Evolutionary conservation across 2,113 vertebrate genomes (phyloP), one percentile per base, ranked within the genome.

Genomic region (Nanger granti): DNA sequence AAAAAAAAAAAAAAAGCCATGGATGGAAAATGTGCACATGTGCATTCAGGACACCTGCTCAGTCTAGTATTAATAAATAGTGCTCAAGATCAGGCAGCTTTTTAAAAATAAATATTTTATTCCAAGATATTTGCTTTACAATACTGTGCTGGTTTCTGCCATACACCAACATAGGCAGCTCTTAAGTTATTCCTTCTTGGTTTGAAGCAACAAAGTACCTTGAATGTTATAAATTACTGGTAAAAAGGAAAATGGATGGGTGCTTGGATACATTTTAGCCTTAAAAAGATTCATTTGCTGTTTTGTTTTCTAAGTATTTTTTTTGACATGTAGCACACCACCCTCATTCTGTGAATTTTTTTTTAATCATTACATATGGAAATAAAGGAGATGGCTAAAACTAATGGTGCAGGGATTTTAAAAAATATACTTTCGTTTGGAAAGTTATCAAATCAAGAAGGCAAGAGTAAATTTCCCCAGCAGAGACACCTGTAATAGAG

Each of bases 281-380:
- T 76, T 95, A 29, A 86, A 82, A 89, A 93, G 8, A 90, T 64
- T 80, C 5, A 95, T 86, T 66, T 66, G n/a, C 26, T 97, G 47
- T 89, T 87, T 62, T 31, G 66, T 59, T 95, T 97, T 34, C 24
- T 94, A 97, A 86, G 52, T 64, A 92, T 93, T 97, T 47, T 44
- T 17, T 91, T 95, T 69, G 34, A 66, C 20, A 92, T 80, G 20
- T 31, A 52, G 94, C 29, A 95, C 7, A 8, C 92, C 1, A 41
- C 54, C 3, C 3, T 86, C 31, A 54, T 57, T 92, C 47, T 86
- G 37, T 83, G 31, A 91, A 18, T 15, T 37, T 69, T 49, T 28
- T 52, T 52, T 28, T 52, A 13, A 52, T 31, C 62, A 87, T 82
- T 76, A 28, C 79, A 52, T 7, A 66, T 95, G 29, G 34, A 88